Evolutionary conservation across 2,113 vertebrate genomes (phyloP).

Genomic region (Setophaga coronata): DNA sequence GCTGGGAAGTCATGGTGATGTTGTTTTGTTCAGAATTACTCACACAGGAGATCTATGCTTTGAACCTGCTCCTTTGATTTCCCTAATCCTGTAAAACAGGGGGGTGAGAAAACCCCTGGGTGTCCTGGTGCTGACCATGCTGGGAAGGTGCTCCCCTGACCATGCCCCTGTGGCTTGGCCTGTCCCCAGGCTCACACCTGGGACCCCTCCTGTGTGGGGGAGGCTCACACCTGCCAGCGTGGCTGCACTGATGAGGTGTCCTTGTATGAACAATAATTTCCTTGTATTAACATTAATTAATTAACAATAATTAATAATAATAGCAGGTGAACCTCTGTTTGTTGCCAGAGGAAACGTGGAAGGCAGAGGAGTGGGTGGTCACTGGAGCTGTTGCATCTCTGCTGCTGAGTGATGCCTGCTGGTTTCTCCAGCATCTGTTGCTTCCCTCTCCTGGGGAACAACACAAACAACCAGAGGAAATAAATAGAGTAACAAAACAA

Average conservation of each 20-base stretch:
- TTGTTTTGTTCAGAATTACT: not conserved
- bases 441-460: not conserved
- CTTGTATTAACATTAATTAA: not conserved
- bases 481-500: not conserved
- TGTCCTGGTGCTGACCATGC: not conserved
- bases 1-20: not conserved
- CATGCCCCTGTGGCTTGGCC: not conserved
- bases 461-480: not conserved
- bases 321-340: not conserved
- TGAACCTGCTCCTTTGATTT: not conserved
- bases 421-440: not conserved
- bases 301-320: not conserved
- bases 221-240: not conserved
- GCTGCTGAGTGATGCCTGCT: not conserved
- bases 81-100: not conserved
- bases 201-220: not conserved
- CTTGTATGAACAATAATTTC: not conserved
- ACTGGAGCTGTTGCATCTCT: not conserved
- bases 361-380: not conserved
- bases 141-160: accelerated
- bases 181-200: not conserved
- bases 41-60: accelerated
- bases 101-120: not conserved
- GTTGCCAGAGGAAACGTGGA: accelerated
- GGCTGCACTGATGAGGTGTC: not conserved